Evolutionary conservation across 1,140 invertebrate genomes (phyloP).

Genomic region (Pemphigus obesinymphae): DNA sequence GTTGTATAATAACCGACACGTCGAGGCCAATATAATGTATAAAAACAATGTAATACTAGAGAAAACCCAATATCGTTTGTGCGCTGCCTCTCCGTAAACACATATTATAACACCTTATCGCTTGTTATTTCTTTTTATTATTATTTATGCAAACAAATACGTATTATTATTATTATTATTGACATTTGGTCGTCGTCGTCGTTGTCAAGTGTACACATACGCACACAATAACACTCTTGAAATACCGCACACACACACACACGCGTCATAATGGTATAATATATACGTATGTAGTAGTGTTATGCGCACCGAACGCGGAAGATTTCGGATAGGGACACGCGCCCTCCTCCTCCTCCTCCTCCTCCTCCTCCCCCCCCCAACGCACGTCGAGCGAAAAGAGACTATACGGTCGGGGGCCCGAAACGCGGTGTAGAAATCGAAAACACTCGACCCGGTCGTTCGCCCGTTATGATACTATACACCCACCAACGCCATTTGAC

Average conservation of each 20-base stretch:
- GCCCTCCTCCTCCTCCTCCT: neutral
- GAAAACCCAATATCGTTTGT: slow-evolving; percentile 1
- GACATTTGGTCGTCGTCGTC: slow-evolving; percentile 13
- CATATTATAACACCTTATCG: neutral
- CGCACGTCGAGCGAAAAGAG: neutral
- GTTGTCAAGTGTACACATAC: neutral
- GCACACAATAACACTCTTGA: neutral
- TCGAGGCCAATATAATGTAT: too few relatives aligned
- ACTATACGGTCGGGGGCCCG: neutral
- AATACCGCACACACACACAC: neutral
- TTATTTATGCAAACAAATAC: slow-evolving; percentile 13
- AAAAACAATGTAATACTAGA: neutral
- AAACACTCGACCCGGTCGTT: slow-evolving; percentile 33
- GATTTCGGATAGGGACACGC: neutral
- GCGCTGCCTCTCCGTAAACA: neutral
- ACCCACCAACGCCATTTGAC: slow-evolving; percentile 32
- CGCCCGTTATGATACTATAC: neutral
- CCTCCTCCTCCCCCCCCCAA: neutral
- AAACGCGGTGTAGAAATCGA: neutral
- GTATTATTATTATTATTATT: neutral
- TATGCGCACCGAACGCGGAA: neutral
- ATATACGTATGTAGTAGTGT: too few relatives aligned
- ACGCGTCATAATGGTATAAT: too few relatives aligned
- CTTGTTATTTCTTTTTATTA: neutral
- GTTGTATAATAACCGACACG: neutral